Conservation (phyloP, 2,888 invertebrate genomes). For the Helleia helle region DNA sequence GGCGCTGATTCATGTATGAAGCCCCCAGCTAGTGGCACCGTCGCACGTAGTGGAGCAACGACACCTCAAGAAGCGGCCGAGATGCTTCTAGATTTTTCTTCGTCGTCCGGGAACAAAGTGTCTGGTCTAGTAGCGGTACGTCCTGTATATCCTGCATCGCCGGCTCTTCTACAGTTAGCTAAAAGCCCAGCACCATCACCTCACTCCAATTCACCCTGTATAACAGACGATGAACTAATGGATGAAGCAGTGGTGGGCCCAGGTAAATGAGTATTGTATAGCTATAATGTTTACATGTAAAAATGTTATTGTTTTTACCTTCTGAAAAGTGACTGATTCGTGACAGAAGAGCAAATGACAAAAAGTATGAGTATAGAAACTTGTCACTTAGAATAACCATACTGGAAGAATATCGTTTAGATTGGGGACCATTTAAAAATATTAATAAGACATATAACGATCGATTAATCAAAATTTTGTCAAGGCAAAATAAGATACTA, state of each 20-base stretch:
- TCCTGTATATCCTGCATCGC: slow-evolving; percentile 75
- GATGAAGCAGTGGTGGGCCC: slow-evolving; percentile 88
- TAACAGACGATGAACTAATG: slow-evolving; percentile 92
- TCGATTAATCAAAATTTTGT: too few relatives aligned
- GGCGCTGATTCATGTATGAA: slow-evolving; percentile 65
- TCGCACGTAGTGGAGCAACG: slow-evolving; percentile 57
- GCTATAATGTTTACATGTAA: neutral
- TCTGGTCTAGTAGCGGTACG: slow-evolving; percentile 71
- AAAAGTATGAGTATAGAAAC: neutral
- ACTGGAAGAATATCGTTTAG: slow-evolving; percentile 3
- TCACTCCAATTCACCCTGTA: slow-evolving; percentile 83
- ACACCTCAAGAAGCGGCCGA: slow-evolving; percentile 77
- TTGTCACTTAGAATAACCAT: neutral
- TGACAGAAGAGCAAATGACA: neutral
- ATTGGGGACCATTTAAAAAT: slow-evolving; percentile 6
- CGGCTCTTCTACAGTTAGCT: slow-evolving; percentile 83
- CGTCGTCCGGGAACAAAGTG: slow-evolving; percentile 71
- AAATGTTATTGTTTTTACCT: neutral
- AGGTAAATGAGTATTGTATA: slow-evolving; percentile 74
- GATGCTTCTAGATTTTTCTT: slow-evolving; percentile 78
- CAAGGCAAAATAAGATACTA: too few relatives aligned
- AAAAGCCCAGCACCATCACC: slow-evolving; percentile 84
- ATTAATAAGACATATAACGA: too few relatives aligned
- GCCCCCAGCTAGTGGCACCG: slow-evolving; percentile 55
- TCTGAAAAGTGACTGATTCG: neutral